These are phyloP conservation scores for Eledona agricola DNA, from an alignment of 2,888 invertebrate genomes.

Conservation along the genomic window DNA sequence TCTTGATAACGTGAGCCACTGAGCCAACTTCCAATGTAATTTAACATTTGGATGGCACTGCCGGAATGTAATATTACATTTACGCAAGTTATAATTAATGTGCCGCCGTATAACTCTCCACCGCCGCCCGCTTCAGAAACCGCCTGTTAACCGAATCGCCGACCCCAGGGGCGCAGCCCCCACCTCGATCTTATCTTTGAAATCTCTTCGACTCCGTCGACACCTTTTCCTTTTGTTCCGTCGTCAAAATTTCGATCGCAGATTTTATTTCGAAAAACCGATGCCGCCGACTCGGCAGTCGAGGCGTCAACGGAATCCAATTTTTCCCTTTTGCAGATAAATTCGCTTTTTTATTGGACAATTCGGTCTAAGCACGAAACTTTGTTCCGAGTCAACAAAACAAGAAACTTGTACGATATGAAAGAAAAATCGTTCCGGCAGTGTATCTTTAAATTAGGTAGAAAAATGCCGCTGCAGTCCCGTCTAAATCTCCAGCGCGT, in stretches of 20 bases:
- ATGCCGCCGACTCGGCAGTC: too few species aligned
- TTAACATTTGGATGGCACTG: conserved; percentile 58
- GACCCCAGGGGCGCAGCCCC: conserved; percentile 5
- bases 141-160: conserved; percentile 28
- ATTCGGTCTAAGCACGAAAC: conserved; percentile 19
- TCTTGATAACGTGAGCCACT: conserved; percentile 53
- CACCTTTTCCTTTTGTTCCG: too few species aligned
- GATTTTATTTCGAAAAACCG: not conserved
- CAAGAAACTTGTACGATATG: conserved; percentile 14
- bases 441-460: conserved; percentile 25
- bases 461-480: conserved; percentile 16
- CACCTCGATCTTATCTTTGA: too few species aligned
- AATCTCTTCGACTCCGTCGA: too few species aligned
- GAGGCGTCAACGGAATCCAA: conserved; percentile 15
- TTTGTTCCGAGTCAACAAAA: conserved; percentile 25
- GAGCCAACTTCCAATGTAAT: conserved; percentile 57
- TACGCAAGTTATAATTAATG: conserved; percentile 60
- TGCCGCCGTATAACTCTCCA: conserved; percentile 48
- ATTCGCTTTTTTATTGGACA: conserved; percentile 21
- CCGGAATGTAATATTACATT: conserved; percentile 59
- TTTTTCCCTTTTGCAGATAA: conserved; percentile 17
- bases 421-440: conserved; percentile 17
- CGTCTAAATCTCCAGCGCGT: conserved; percentile 18
- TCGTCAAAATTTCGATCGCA: too few species aligned
- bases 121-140: conserved; percentile 19